A percentile compares a stretch with the other conserved stretches of the same genome.
phyloP scores from a whole-genome alignment of 2,888 invertebrate species.

The Gortyna flavago region DNA sequence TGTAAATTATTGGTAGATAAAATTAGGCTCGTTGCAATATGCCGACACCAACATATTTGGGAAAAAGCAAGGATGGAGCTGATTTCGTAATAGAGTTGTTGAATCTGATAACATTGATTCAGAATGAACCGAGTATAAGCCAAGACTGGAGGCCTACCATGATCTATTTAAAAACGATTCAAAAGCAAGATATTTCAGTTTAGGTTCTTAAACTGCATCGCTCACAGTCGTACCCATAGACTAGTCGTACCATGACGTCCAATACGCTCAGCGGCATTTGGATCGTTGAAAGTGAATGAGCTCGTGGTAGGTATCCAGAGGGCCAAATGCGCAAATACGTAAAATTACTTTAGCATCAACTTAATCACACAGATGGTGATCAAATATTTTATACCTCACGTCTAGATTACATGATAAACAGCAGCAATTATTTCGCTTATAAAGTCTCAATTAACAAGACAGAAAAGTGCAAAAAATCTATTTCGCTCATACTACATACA shows the following conservation, averaged over 20 bases:
- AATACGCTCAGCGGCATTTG: too few relatives aligned
- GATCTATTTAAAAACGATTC: too few relatives aligned
- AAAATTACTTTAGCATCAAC: conserved; percentile 14
- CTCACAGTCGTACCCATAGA: too few relatives aligned
- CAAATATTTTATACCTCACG: background rate
- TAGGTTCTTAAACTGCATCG: too few relatives aligned
- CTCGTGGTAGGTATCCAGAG: too few relatives aligned
- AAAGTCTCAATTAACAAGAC: conserved; percentile 30
- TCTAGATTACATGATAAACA: conserved; percentile 35
- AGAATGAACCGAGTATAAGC: background rate
- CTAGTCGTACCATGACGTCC: too few relatives aligned
- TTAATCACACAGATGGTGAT: conserved; percentile 16
- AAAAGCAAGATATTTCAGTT: too few relatives aligned
- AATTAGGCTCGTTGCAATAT: conserved; percentile 27
- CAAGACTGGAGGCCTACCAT: too few relatives aligned
- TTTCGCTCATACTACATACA: conserved; percentile 21
- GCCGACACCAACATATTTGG: conserved; percentile 27
- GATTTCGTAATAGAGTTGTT: conserved; percentile 36
- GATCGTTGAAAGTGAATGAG: too few relatives aligned
- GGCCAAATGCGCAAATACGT: background rate
- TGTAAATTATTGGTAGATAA: conserved; percentile 35
- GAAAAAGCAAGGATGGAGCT: conserved; percentile 14
- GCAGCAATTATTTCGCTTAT: conserved; percentile 18
- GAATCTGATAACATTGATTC: conserved; percentile 12
- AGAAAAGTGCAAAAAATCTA: conserved; percentile 10